Conservation (phyloP, 92 coral and sea anemone species). For the Anthopleura xanthogrammica region DNA sequence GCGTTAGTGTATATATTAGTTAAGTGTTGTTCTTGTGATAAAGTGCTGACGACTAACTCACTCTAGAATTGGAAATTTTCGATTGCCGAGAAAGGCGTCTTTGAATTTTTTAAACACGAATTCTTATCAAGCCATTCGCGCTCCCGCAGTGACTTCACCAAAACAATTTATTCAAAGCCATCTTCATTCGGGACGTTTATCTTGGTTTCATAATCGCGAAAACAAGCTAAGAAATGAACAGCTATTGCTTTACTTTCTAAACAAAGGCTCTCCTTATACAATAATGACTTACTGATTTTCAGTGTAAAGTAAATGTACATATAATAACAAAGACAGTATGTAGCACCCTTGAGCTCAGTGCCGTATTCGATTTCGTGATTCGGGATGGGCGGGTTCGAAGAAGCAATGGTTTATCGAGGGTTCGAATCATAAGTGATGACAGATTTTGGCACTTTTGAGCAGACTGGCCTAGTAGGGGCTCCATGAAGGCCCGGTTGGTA, state of each 20-base stretch:
- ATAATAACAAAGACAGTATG: slow-evolving; percentile 15
- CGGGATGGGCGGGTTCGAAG: slow-evolving; percentile 71
- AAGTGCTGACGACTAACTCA: slow-evolving; percentile 55
- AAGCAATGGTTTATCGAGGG: slow-evolving; percentile 62
- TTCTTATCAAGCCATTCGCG: neutral
- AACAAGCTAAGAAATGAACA: slow-evolving; percentile 20
- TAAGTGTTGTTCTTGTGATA: slow-evolving; percentile 60
- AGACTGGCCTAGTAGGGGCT: slow-evolving; percentile 62
- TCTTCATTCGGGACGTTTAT: slow-evolving; percentile 31
- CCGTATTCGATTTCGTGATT: slow-evolving; percentile 70
- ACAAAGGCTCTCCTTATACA: slow-evolving; percentile 38
- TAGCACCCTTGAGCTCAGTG: slow-evolving; percentile 19
- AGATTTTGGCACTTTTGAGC: slow-evolving; percentile 70
- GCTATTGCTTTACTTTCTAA: slow-evolving; percentile 25
- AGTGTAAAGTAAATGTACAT: slow-evolving; percentile 33
- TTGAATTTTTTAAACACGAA: slow-evolving; percentile 27
- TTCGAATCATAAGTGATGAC: slow-evolving; percentile 76
- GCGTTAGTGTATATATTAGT: slow-evolving; percentile 3
- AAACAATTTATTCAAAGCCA: neutral
- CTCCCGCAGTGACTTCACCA: slow-evolving; percentile 6
- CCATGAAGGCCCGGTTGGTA: slow-evolving; percentile 75
- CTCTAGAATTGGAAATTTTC: slow-evolving; percentile 49
- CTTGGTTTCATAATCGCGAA: neutral
- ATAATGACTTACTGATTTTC: slow-evolving; percentile 27
- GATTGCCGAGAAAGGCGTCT: slow-evolving; percentile 42